Evolutionary conservation across 2,113 vertebrate species (phyloP), one percentile per base, ranked within the genome.

Genomic region (Dicentrarchus labrax): DNA sequence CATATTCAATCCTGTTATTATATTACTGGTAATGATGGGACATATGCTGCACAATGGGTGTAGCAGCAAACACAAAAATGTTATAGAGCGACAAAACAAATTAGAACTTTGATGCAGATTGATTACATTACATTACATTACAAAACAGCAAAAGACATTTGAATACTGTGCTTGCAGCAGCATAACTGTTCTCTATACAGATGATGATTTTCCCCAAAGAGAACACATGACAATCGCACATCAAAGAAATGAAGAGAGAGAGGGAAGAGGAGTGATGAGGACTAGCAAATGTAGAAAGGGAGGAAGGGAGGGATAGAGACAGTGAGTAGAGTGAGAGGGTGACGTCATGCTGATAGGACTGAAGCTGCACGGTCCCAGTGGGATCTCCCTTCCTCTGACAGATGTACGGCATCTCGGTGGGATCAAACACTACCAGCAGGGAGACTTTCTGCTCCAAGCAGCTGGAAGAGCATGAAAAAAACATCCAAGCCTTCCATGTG

Each of bases 361-460:
- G 69, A 90, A 66, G 82, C 74, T 70, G 73, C 80, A 43, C 9
- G 17, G 76, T 84, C 88, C 91, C 91, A 82, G 75, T 84, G 88
- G 93, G 91, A 91, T 88, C 82, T 60, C 84, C 85, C 77, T 70
- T 61, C 74, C 86, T 81, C 80, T 84, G 88, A 89, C 88, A 90
- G 90, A 89, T 86, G 90, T 85, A 87, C 21, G 60, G 85, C 76
- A 87, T 88, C 90, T 87, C 88, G 36, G 82, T 73, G 84, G 83
- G 88, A 94, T 94, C 92, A 92, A 93, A 94, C 82, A 48, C 76
- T 80, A 84, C 48, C 89, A 77, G 86, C 91, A 79, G 88, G 90
- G 88, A 84, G 80, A 82, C 80, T 76, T 82, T 79, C 70, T 74
- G 82, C 86, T 88, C 43, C 1, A 43, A 89, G 87, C 91, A 82